Base-by-base conservation (phyloP, 2,888 invertebrate genomes). In the Rhopalosiphum nymphaeae region DNA sequence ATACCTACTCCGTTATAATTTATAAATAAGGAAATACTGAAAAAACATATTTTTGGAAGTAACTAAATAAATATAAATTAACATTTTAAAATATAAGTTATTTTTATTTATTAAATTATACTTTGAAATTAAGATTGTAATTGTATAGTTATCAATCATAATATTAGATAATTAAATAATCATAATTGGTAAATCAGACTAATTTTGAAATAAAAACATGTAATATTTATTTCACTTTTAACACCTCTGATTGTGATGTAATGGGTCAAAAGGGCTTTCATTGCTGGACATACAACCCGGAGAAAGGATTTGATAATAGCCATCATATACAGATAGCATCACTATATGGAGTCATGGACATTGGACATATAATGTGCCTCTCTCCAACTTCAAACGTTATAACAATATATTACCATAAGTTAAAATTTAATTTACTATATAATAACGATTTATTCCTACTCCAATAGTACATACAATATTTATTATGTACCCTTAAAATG, bases 211-310 rank as follows among this genome's bases (percentile, higher is more conserved):
- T 42, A 49, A 87, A 49, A 90, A 90, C 57, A 78, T 89, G 90
- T 42, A 94, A 94, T 61, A 29, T 90, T 87, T 87, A 67, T 94
- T 86, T 87, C 86, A 53, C 49, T 94, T 29, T 44, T 67, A 88
- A 94, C 94, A 91, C 94, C 94, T 89, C 49, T 29, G 49, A 94
- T 85, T 36, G 87, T 94, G 91, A 91, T 49, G 90, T 67, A 91
- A 90, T 26, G 90, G 90, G 94, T 94, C 94, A 94, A 87, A 93
- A 42, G 93, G 91, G 85, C 90, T 61, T 90, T 85, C 90, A n/a
- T 85, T 57, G 44, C 91, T 53, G 91, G 94, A 89, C 86, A 87
- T 61, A 53, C 53, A 46, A 49, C 25, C 29, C 44, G 67, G 94
- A 90, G 94, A 94, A 91, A 94, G 91, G 94, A 86, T 90, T 89